Percentiles rank a stretch among this genome's conserved stretches.
Evolutionary conservation across 2,888 invertebrate genomes (phyloP).

Genomic region (Cynaeus angustus): DNA sequence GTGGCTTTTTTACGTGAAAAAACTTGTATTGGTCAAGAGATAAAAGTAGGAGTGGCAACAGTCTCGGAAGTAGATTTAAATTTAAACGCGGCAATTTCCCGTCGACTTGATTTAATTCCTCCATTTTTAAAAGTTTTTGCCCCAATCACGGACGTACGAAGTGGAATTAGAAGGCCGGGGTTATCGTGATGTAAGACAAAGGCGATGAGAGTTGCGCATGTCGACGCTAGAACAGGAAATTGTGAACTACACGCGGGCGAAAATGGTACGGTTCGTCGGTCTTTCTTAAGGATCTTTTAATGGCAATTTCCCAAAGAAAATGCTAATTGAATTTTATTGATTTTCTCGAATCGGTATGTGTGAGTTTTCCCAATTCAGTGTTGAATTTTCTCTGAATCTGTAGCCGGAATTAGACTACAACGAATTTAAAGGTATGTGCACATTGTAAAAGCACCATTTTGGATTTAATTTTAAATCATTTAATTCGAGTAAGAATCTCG

Average conservation of each 20-base stretch:
- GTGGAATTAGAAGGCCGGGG: not conserved
- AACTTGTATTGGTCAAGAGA: too few relatives aligned
- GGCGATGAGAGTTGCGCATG: not conserved
- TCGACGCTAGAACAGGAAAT: not conserved
- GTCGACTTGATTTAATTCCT: constrained; percentile 38
- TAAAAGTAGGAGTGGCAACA: too few relatives aligned
- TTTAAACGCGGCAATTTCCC: constrained; percentile 10
- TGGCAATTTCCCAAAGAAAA: constrained; percentile 48
- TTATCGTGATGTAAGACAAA: not conserved
- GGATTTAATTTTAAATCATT: constrained; percentile 14
- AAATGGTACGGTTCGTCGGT: constrained; percentile 42
- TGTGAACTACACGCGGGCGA: constrained; percentile 45
- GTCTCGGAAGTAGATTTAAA: too few relatives aligned
- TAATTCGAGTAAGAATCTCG: not conserved
- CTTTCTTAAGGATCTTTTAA: constrained; percentile 29
- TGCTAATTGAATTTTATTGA: constrained; percentile 49
- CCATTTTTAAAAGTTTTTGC: constrained; percentile 42
- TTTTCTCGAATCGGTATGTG: constrained; percentile 40
- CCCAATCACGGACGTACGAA: constrained; percentile 9
- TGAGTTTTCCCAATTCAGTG: constrained; percentile 21
- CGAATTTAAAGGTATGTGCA: constrained; percentile 31
- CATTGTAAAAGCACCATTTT: constrained; percentile 28
- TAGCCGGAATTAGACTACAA: not conserved
- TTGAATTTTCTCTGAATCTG: constrained; percentile 27
- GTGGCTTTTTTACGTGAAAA: too few relatives aligned